A percentile compares a stretch with the other conserved stretches of the same genome.
phyloP scores from a whole-genome alignment of 2,113 vertebrate species.

The Macaca mulatta region DNA sequence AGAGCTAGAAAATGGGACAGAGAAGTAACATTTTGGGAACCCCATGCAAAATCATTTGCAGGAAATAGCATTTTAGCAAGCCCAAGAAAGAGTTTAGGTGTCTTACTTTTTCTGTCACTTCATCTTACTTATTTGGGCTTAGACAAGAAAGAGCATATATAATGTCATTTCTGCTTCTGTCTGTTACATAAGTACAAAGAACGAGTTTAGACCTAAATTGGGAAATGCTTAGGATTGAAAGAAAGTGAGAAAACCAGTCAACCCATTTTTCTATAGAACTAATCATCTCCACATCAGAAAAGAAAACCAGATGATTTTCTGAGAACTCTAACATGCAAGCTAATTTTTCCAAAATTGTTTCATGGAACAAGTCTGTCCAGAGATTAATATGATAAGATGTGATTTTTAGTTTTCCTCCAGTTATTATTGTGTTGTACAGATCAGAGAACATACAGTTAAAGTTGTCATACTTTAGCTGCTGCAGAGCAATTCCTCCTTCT shows the following conservation, averaged over 20 bases:
- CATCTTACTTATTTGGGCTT: background rate
- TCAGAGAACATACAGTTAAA: background rate
- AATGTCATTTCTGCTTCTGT: background rate
- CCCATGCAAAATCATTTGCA: background rate
- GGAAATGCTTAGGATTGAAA: slow-evolving; percentile 10
- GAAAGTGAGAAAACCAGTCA: background rate
- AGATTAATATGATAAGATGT: background rate
- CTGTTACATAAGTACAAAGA: background rate
- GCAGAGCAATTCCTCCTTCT: background rate
- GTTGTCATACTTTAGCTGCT: background rate
- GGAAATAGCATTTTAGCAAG: background rate
- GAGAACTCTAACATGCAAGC: background rate
- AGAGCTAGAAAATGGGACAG: background rate
- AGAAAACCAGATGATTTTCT: slow-evolving; percentile 42
- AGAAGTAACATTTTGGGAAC: background rate
- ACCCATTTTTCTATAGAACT: background rate
- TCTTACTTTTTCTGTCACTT: background rate
- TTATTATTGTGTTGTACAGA: background rate
- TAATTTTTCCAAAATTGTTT: slow-evolving; percentile 32
- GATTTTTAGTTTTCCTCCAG: slow-evolving; percentile 20
- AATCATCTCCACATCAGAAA: slow-evolving; percentile 1
- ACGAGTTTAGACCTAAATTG: background rate
- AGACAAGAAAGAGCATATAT: background rate
- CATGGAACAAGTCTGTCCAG: background rate
- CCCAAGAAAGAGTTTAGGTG: background rate